A percentile compares a stretch with the other conserved stretches of the same genome.
phyloP scores from a whole-genome alignment of 2,113 vertebrate species.

The Campylomormyrus tamandua region DNA sequence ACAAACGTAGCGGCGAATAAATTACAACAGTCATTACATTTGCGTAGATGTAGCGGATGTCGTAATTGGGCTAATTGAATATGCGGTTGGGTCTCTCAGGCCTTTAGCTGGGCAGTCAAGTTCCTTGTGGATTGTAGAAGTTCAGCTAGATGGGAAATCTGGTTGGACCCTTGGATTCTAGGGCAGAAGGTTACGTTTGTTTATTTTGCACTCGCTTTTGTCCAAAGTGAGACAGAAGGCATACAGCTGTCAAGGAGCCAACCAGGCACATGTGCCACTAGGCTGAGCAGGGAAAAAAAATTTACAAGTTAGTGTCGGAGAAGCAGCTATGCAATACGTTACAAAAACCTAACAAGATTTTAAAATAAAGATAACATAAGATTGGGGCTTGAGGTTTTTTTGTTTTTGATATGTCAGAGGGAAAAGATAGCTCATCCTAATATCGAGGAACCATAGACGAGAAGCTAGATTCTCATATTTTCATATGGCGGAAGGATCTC shows the following conservation, averaged over 20 bases:
- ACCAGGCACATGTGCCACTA: not conserved
- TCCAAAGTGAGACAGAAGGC: not conserved
- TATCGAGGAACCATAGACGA: not conserved
- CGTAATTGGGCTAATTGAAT: not conserved
- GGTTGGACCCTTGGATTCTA: not conserved
- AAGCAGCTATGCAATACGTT: not conserved
- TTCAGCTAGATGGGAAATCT: not conserved
- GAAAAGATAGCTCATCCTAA: not conserved
- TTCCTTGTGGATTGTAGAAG: not conserved
- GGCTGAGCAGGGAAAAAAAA: not conserved
- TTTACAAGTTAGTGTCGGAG: not conserved
- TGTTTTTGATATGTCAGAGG: not conserved
- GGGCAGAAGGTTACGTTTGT: not conserved
- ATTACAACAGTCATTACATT: not conserved
- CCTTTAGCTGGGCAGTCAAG: not conserved
- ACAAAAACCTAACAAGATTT: not conserved
- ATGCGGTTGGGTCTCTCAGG: not conserved
- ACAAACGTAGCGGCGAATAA: not conserved
- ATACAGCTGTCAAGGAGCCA: not conserved
- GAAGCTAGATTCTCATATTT: not conserved
- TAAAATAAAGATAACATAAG: not conserved
- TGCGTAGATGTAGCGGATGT: not conserved
- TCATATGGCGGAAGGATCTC: not conserved
- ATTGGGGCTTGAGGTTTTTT: not conserved
- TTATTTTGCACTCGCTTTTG: not conserved